A percentile compares a stretch with the other conserved stretches of the same genome.
Conservation (phyloP, 1,140 invertebrate species). For the Drosophila funebris region DNA sequence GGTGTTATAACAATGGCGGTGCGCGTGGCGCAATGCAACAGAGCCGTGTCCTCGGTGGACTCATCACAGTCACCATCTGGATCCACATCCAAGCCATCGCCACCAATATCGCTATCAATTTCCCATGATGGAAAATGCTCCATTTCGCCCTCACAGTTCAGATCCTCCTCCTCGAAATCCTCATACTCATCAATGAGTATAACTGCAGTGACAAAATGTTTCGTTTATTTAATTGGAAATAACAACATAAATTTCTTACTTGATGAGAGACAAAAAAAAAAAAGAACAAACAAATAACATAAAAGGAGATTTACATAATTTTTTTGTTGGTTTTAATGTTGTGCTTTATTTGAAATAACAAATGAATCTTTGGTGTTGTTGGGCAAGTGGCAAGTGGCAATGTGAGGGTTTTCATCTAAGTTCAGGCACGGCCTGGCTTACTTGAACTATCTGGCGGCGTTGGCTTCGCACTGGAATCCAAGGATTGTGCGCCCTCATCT, state of each 20-base stretch:
- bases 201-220: constrained; percentile 69
- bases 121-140: constrained; percentile 83
- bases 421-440: constrained; percentile 55
- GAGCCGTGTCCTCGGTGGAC: constrained; percentile 85
- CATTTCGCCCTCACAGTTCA: constrained; percentile 83
- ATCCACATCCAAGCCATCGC: constrained; percentile 83
- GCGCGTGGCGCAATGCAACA: constrained; percentile 83
- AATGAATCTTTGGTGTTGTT: constrained; percentile 29
- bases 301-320: neutral
- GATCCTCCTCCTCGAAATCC: constrained; percentile 83
- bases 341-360: constrained; percentile 33
- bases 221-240: neutral
- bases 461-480: constrained; percentile 66
- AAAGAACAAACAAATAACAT: constrained; percentile 20
- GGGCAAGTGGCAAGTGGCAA: neutral
- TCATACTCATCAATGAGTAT: constrained; percentile 85
- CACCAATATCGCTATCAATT: constrained; percentile 84
- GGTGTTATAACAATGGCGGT: constrained; percentile 84
- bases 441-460: constrained; percentile 80
- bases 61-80: constrained; percentile 84
- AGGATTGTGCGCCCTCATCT: constrained; percentile 70
- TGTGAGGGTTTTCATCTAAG: constrained; percentile 1
- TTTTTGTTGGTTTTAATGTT: neutral
- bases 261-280: no score
- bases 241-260: no score